Conservation (phyloP, 2,113 vertebrate species). For the Camelus dromedarius region DNA sequence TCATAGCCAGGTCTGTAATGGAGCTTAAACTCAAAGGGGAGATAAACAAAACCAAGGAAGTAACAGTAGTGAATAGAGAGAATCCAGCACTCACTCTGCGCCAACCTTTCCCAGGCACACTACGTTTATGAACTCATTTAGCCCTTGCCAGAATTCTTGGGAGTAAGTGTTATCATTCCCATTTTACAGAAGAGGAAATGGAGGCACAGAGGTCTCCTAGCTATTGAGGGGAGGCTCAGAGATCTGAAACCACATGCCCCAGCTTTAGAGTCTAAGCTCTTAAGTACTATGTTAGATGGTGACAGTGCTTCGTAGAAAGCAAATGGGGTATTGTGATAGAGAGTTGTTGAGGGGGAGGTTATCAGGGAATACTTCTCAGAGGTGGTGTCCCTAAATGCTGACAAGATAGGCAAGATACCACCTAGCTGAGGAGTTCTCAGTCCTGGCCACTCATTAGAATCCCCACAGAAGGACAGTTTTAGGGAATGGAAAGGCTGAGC, state of each 20-base stretch:
- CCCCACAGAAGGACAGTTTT: background rate
- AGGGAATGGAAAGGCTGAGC: background rate
- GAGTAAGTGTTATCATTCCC: background rate
- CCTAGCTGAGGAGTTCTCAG: background rate
- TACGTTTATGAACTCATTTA: background rate
- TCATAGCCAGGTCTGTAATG: background rate
- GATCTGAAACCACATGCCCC: too few relatives aligned
- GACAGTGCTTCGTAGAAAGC: background rate
- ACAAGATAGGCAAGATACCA: background rate
- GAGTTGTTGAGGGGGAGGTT: background rate
- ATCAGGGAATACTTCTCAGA: background rate
- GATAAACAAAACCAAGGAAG: background rate
- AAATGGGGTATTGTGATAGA: background rate
- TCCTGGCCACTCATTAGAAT: background rate
- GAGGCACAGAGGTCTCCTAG: background rate
- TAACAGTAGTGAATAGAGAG: background rate
- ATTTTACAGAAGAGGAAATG: background rate
- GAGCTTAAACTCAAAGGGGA: background rate
- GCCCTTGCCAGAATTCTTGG: background rate
- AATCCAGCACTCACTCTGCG: accelerated
- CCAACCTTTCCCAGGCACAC: too few relatives aligned
- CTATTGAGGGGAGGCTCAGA: background rate
- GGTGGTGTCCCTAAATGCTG: background rate
- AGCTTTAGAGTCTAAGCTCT: background rate
- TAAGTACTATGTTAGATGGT: background rate